Base-by-base conservation (phyloP, 2,797 vertebrate genomes). In the Petrocephalus schoutedeni region DNA sequence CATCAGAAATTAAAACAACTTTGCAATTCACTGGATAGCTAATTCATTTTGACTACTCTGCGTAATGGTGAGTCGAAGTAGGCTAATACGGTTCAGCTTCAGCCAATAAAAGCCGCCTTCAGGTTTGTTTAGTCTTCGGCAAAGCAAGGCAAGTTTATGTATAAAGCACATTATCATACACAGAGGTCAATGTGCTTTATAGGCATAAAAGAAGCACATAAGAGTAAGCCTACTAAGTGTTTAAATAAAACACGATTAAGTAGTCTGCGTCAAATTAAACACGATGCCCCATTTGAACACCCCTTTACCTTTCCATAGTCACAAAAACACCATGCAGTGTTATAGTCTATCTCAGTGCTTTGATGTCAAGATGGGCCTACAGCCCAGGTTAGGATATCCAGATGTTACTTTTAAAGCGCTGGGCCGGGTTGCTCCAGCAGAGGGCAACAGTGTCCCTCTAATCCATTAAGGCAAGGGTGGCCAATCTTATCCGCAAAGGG, bases 371-470 rank as follows among this genome's bases (percentile, higher is more conserved):
- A 83, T 83, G 80, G 80, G 28, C 9, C 12, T 83, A 49, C n/a
- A 28, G 80, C 80, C 9, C 21, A 51, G 80, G 80, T 49, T 6
- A 16, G 28, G 12, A 36, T 36, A 36, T 71, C 64, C 32, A 71
- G 28, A 16, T 71, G 64, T 71, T 71, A n/a, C 4, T 51, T 10
- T 49, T 32, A 23, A 21, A 23, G 58, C 28, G 53, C 36, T 19
- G 12, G 10, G 53, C 53, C 5, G 16, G 28, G 19, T 45, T 87
- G 16, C n/a, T 19, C 87, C 87, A 87, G 87, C 53, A 87, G 87
- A 80, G 87, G 87, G 64, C 80, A 32, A 9, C 51, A 56, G 67
- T 16, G 51, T 7, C 5, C 87, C 53, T 87, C 41, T 16, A 49
- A 41, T 87, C 16, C 51, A 57, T 49, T 74, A 64, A n/a, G 82